Evolutionary conservation across 2,113 vertebrate species (phyloP).

Genomic region (Cynoglossus semilaevis): DNA sequence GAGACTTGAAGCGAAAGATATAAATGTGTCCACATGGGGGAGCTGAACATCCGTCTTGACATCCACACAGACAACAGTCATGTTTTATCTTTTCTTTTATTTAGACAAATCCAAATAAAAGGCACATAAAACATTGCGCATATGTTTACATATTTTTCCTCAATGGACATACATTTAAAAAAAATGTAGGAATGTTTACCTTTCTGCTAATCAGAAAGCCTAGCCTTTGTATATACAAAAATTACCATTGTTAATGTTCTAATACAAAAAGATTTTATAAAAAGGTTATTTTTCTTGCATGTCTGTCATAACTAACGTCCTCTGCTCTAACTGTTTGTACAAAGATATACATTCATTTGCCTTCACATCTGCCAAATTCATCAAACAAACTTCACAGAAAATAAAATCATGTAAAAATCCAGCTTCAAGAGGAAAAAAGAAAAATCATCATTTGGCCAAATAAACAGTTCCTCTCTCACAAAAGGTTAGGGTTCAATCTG

Average conservation of each 20-base stretch:
- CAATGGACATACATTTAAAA: conserved; percentile 94
- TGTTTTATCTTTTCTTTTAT: conserved; percentile 91
- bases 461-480: conserved; percentile 48
- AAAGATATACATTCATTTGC: conserved; percentile 92
- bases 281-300: conserved; percentile 85
- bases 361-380: conserved; percentile 83
- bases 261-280: conserved; percentile 99
- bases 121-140: conserved; percentile 94
- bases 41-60: conserved; percentile 8
- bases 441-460: conserved; percentile 55
- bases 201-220: conserved; percentile 99
- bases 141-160: conserved; percentile 97
- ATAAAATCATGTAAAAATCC: conserved; percentile 20
- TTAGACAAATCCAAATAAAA: conserved; percentile 99
- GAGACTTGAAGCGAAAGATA: too few relatives aligned
- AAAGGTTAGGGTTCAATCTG: conserved; percentile 53
- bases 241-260: conserved; percentile 99
- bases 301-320: conserved; percentile 85
- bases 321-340: conserved; percentile 88
- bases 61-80: conserved; percentile 43
- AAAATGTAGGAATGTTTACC: conserved; percentile 98
- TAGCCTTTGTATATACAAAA: conserved; percentile 98
- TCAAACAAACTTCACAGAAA: conserved; percentile 60
- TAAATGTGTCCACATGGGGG: background rate
- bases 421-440: conserved; percentile 10